Base-by-base conservation (phyloP, 1,140 invertebrate species). In the Probaryconus sp. region DNA sequence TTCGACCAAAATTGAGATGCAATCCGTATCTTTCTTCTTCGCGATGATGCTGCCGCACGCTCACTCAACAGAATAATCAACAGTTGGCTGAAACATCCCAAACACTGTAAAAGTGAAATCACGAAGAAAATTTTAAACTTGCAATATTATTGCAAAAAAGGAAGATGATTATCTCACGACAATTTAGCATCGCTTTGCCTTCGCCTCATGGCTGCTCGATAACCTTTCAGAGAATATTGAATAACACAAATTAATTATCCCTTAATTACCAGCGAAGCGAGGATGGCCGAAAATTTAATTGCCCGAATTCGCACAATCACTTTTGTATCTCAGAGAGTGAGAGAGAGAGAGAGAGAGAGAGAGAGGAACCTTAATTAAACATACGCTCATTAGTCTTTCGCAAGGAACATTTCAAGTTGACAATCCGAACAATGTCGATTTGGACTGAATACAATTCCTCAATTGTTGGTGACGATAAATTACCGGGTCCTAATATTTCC, bases 1-100 rank as follows among this genome's bases (percentile, higher is more conserved):
- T 43, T 69, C 30, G 42, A 30, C 42, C 48, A 47, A 56, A 71
- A 71, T 71, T 71, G 58, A 64, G 58, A 71, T 71, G 58, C 68
- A 64, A 56, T 63, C 50, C 68, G 43, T 63, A 56, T 48, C 65
- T 68, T 48, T 55, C 47, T 10, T 56, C 40, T 63, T 20, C 37
- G 51, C 42, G n/a, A 48, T 50, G 51, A 69, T 69, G 55, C 55
- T 69, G 53, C 43, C 33, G 56, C 16, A 21, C 28, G 40, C 17
- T 64, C 30, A 56, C 51, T 58, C 51, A 33, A n/a, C 10, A 18
- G 63, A 67, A 68, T 58, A 68, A 40, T 43, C 64, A 68, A 58
- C 43, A 58, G 18, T 35, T 38, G n/a, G n/a, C n/a, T n/a, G n/a
- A n/a, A n/a, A n/a, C n/a, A n/a, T n/a, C n/a, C n/a, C n/a, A n/a